Evolutionary conservation across 2,797 vertebrate genomes (phyloP), one percentile per base, ranked within the genome.

Genomic region (Scleropages formosus): DNA sequence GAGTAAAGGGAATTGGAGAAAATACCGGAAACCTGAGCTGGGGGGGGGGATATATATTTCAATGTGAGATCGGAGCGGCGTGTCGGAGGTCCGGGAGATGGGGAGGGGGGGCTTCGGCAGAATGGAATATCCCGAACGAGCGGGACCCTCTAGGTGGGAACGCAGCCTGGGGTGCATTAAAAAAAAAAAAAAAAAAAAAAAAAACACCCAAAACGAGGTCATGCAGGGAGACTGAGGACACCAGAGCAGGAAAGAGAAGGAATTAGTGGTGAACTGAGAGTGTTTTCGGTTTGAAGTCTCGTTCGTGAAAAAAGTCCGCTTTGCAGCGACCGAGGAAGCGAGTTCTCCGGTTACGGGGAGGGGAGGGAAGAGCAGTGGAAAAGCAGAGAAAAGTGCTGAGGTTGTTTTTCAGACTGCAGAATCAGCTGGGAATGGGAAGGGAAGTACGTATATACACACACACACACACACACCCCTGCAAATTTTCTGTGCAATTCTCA

Each of bases 311-410:
- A 80, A 84, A 80, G 84, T 86, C 89, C n/a, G n/a, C n/a, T n/a
- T 86, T 18, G 74, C 84, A 87, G 87, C 84, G 83, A 84, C 82
- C 63, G 81, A 85, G 84, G 83, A 87, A 87, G 88, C 61, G 31
- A 83, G 75, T n/a, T 83, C 80, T 90, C 85, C 67, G 22, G 85
- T 89, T 89, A 88, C 46, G 78, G 56, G 39, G 68, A 47, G 47
- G 46, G 12, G 69, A 46, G 76, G 85, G 86, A 79, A 82, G 72
- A 60, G 56, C 15, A 8, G 47, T 0, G 49, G 27, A 56, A 13
- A n/a, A 49, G 64, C 8, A 39, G 58, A 67, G 81, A 84, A 84
- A 71, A 85, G 31, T 91, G 89, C 90, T 90, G 89, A 89, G 86
- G 84, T 77, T 85, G 0, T 86, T 87, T 75, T 84, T 81, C 60